Evolutionary conservation across 2,888 invertebrate species (phyloP), one percentile per base, ranked within the genome.

Genomic region (Geotrupes spiniger): DNA sequence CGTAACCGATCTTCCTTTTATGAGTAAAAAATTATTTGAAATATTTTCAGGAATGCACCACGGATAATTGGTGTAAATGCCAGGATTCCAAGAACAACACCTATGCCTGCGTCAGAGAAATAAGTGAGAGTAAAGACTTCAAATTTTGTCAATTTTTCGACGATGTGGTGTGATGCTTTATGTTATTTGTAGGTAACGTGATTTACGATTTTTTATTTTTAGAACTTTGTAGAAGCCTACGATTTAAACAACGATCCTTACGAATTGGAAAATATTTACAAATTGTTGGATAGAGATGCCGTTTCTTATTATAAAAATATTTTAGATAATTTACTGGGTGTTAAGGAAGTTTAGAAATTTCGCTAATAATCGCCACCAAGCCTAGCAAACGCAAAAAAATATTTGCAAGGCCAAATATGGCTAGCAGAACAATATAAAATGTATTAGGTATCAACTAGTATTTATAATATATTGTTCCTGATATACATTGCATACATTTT

Each of bases 71-170:
- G 36, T 94, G 93, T 70, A 92, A 92, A 61, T 94, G 93, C 64
- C 87, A 92, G 66, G 93, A 94, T 70, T 74, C 84, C 0, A 77
- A 71, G 60, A 94, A 94, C 69, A 94, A 94, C 66, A 91, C 92
- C 0, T 94, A 83, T 63, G 75, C 76, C 0, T 94, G 93, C 63
- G 64, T 92, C n/a, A 72, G 91, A 21, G 79, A 83, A 59, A 69
- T 91, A 38, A 77, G 80, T 0, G 61, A 74, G 0, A 57, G 68
- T 1, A 64, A 75, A 26, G 75, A 83, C 61, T 76, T 79, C 56
- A 79, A 88, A 57, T 82, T 81, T 64, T 88, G 87, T 64, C 59
- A 74, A 39, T 86, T 87, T 60, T 69, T 72, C 12, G 84, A 85
- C 54, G 56, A 74, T 11, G 63, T 78, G 69, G 83, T 82, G 72